Percentiles rank a stretch among this genome's conserved stretches.
Evolutionary conservation across 2,113 vertebrate species (phyloP).

Genomic region (Platycercus adscitus): DNA sequence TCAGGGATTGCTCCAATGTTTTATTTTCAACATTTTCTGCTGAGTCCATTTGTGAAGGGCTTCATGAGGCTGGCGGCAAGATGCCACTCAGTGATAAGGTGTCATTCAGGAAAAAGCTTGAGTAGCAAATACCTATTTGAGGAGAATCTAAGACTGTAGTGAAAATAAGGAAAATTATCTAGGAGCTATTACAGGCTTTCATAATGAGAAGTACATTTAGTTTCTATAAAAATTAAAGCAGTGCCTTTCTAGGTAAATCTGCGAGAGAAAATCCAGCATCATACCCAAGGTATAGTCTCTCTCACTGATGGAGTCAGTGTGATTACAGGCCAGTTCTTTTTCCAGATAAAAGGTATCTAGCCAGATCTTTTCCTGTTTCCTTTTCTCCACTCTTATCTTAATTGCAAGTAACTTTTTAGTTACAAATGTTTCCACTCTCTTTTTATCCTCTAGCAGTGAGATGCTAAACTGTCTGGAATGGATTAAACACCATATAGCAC

Average conservation of each 20-base stretch:
- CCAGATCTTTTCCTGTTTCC: background rate
- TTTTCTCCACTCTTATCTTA: background rate
- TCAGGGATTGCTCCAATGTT: background rate
- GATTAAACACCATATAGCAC: background rate
- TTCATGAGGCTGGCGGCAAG: background rate
- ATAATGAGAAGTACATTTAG: background rate
- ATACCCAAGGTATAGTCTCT: background rate
- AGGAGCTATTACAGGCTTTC: background rate
- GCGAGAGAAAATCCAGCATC: background rate
- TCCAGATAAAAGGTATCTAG: background rate
- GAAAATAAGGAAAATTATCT: background rate
- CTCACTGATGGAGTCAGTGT: fast-evolving
- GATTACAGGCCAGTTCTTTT: background rate
- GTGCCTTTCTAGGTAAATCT: background rate
- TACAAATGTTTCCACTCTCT: background rate
- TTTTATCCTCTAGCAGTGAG: background rate
- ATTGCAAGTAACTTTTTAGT: background rate
- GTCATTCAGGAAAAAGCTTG: background rate
- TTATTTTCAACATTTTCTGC: background rate
- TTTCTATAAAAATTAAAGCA: background rate
- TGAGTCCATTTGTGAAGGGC: background rate
- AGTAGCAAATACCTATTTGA: background rate
- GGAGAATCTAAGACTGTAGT: background rate
- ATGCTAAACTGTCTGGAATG: background rate
- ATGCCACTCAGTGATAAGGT: background rate